Conservation (phyloP, 2,113 vertebrate species). For the Gallinago media region DNA sequence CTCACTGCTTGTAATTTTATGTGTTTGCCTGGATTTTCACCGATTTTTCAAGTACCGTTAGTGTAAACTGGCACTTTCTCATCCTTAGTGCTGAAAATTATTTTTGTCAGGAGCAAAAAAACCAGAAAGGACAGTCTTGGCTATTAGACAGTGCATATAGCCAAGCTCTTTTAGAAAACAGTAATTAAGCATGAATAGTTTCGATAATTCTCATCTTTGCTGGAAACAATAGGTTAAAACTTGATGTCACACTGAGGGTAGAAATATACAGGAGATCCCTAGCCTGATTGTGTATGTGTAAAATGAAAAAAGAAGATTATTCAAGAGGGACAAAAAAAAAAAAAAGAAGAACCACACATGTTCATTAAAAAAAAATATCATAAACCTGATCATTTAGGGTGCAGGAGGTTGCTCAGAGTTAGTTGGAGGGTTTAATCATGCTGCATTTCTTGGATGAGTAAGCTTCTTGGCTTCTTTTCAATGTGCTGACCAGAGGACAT, state of each 20-base stretch:
- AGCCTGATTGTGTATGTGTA: neutral
- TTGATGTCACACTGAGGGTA: neutral
- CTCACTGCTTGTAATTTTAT: neutral
- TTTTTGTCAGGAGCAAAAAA: neutral
- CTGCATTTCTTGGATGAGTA: conserved; percentile 33
- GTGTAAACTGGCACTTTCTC: neutral
- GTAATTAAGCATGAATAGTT: conserved; percentile 24
- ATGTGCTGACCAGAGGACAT: conserved; percentile 27
- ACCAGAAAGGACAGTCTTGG: neutral
- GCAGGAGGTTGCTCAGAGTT: neutral
- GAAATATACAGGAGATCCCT: neutral
- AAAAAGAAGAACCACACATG: neutral
- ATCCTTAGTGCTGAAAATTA: neutral
- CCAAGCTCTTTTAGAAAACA: conserved; percentile 8
- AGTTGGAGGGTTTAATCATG: conserved; percentile 16
- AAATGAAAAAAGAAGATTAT: neutral
- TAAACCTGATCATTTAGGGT: neutral
- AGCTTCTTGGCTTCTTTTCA: conserved; percentile 47
- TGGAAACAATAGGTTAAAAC: neutral
- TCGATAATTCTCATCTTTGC: neutral
- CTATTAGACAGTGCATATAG: neutral
- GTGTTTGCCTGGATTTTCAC: neutral
- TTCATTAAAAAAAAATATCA: neutral
- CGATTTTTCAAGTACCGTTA: neutral
- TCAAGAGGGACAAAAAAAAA: neutral